Base-by-base conservation (phyloP, 2,888 invertebrate genomes). In the Drosophila birchii region DNA sequence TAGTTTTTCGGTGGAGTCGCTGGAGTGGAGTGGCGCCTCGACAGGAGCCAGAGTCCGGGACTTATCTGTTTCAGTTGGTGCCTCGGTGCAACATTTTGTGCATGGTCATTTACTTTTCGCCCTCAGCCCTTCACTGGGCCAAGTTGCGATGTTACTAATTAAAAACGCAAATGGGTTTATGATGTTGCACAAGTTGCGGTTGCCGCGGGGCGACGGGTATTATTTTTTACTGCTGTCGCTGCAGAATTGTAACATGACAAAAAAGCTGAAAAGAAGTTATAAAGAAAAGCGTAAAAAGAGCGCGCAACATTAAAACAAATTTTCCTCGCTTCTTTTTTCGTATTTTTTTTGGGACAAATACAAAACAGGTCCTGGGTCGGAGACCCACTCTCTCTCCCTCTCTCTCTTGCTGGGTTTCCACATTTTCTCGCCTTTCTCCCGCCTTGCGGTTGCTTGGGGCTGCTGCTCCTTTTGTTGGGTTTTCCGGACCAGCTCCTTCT, bases 121-220 rank as follows among this genome's bases (percentile, higher is more conserved):
- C 47, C 43, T 12, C 45, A 60, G 38, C 49, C 47, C 66, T 53
- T 51, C 62, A 51, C 29, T 72, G 56, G 41, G 74, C 74, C 67
- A 73, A 73, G 58, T 75, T 78, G 85, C 85, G 80, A 76, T 79
- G 87, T 82, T 87, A 80, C 86, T 86, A 86, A 86, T 86, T 86
- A 88, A 88, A 86, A 86, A 88, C 86, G 87, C 89, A 86, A 86
- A 86, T 88, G 87, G 89, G 88, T 88, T 88, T 87, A 87, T 87
- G 87, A 88, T 86, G 86, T 86, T 81, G 89, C 88, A 87, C 85
- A 88, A 86, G 87, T 79, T 88, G 86, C 68, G 86, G 89, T 79
- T 69, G 79, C 75, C 70, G 69, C 55, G 29, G 9, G 43, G 14
- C 56, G 5, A 8, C 32, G 39, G 32, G 39, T 23, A 69, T 47